phyloP scores from a whole-genome alignment of 2,113 vertebrate species.

The Gymnarchus niloticus region DNA sequence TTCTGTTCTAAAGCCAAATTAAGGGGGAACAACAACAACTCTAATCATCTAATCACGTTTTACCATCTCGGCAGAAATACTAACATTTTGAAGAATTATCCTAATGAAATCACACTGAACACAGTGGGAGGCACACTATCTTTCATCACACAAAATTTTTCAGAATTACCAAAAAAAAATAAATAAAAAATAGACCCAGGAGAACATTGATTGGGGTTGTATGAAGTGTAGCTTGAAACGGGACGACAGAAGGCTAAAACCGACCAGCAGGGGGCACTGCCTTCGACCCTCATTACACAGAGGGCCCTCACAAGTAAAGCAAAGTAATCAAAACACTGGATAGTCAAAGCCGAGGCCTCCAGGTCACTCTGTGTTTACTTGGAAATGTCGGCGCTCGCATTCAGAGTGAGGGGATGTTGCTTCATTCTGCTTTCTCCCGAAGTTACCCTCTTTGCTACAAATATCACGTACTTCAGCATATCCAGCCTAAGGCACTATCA shows the following conservation, averaged over 20 bases:
- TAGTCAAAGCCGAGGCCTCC: neutral
- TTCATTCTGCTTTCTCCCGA: too few relatives aligned
- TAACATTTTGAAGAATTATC: constrained; percentile 53
- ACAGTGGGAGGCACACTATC: constrained; percentile 56
- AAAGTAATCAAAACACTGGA: constrained; percentile 1
- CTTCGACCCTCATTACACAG: neutral
- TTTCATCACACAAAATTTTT: neutral
- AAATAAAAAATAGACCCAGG: too few relatives aligned
- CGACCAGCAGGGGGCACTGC: neutral
- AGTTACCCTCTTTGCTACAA: neutral
- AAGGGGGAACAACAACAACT: constrained; percentile 64
- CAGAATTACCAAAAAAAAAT: too few relatives aligned
- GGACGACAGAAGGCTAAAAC: too few relatives aligned
- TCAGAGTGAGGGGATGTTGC: neutral
- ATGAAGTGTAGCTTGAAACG: too few relatives aligned
- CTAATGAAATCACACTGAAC: constrained; percentile 27
- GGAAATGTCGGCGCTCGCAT: neutral
- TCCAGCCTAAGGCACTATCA: neutral
- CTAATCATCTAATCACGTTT: constrained; percentile 60
- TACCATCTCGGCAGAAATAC: constrained; percentile 77
- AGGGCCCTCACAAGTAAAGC: neutral
- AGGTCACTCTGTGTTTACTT: neutral
- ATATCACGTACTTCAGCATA: neutral
- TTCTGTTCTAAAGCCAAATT: constrained; percentile 73
- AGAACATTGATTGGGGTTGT: too few relatives aligned